Evolutionary conservation across 2,113 vertebrate species (phyloP).

Genomic region (Sylvilagus bachmani): DNA sequence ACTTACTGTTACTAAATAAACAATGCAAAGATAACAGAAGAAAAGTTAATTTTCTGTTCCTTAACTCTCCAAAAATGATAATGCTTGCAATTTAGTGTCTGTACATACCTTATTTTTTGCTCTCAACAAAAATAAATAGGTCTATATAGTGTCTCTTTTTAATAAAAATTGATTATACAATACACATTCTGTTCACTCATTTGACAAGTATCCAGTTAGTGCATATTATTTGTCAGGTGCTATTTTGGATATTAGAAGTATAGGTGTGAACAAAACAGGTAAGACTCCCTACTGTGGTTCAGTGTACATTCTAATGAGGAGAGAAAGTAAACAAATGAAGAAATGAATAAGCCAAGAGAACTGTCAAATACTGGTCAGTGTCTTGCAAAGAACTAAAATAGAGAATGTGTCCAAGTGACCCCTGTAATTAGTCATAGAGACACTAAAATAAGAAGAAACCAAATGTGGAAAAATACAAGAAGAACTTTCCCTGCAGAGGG

Average conservation of each 20-base stretch:
- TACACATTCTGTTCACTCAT: not conserved
- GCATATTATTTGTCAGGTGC: not conserved
- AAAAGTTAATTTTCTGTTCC: conserved; percentile 29
- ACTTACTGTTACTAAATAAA: conserved; percentile 24
- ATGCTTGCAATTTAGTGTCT: not conserved
- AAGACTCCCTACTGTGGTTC: not conserved
- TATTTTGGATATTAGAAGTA: not conserved
- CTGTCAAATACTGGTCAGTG: not conserved
- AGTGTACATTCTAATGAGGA: not conserved
- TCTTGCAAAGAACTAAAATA: conserved; percentile 7
- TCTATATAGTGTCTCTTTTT: not conserved
- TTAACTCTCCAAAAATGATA: not conserved
- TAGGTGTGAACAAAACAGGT: not conserved
- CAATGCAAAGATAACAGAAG: not conserved
- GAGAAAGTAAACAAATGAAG: not conserved
- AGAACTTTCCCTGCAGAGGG: not conserved
- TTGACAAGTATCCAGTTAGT: not conserved
- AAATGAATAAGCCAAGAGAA: not conserved
- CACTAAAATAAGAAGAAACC: not conserved
- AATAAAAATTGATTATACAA: not conserved
- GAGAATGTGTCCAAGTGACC: not conserved
- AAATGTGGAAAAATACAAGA: not conserved
- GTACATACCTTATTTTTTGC: conserved; percentile 1
- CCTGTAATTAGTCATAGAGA: not conserved
- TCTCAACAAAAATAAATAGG: not conserved